A percentile compares a stretch with the other conserved stretches of the same genome.
Evolutionary conservation across 2,113 vertebrate genomes (phyloP).

Genomic region (Meleagris gallopavo): DNA sequence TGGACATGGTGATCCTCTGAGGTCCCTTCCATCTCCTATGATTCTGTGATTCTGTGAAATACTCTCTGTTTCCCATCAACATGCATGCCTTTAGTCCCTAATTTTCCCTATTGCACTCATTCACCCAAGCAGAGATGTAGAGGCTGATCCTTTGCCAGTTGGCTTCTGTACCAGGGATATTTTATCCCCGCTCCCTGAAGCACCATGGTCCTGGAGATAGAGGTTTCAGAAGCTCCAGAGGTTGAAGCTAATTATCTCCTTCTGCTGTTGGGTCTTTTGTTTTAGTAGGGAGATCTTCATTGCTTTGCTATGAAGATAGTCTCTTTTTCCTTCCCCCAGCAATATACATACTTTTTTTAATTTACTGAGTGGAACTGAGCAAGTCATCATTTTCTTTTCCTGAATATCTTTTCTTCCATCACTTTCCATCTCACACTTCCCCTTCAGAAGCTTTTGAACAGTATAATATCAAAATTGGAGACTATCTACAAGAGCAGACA

Average conservation of each 20-base stretch:
- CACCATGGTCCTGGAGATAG: neutral
- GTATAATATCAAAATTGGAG: neutral
- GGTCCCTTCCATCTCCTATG: no score
- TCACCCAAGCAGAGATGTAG: neutral
- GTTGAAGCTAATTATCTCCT: neutral
- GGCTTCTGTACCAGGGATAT: neutral
- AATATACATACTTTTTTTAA: neutral
- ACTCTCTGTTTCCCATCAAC: neutral
- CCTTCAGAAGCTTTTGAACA: neutral
- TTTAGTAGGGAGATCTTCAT: neutral
- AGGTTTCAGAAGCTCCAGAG: neutral
- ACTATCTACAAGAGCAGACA: neutral
- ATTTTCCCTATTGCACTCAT: neutral
- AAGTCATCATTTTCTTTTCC: neutral
- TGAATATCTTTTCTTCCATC: neutral
- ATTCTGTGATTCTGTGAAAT: no score
- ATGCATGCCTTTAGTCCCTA: neutral
- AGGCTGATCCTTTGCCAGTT: neutral
- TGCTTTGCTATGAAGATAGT: neutral
- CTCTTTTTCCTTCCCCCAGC: neutral
- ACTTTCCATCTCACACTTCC: neutral
- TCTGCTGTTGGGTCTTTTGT: neutral
- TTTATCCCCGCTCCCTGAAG: neutral
- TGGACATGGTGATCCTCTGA: no score
- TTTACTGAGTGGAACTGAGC: neutral